Conservation (phyloP, 92 coral and sea anemone species). For the Phenganax marumi region DNA sequence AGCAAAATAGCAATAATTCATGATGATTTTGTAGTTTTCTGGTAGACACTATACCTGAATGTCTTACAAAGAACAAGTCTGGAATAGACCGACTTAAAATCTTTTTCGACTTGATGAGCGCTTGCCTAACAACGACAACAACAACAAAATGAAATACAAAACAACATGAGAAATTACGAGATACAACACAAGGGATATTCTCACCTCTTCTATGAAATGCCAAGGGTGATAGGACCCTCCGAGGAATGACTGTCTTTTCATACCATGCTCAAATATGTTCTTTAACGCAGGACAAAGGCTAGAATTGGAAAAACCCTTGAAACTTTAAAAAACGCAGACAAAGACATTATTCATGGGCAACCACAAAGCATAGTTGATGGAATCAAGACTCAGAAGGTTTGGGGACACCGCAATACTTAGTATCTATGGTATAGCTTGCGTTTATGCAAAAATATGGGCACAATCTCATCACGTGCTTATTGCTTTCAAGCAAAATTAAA, state of each 20-base stretch:
- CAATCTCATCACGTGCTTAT: too few species aligned
- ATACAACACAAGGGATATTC: neutral
- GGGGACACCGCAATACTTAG: too few species aligned
- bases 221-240: slow-evolving; percentile 99
- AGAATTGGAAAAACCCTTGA: too few species aligned
- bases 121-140: slow-evolving; percentile 66
- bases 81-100: slow-evolving; percentile 98
- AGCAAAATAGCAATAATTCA: too few species aligned
- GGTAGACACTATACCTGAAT: slow-evolving; percentile 63
- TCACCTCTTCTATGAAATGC: slow-evolving; percentile 95
- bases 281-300: slow-evolving; percentile 94
- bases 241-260: slow-evolving; percentile 91
- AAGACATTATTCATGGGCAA: neutral
- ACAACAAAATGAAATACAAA: neutral
- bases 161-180: neutral
- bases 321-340: neutral
- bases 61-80: slow-evolving; percentile 94
- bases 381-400: neutral
- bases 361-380: neutral
- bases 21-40: neutral
- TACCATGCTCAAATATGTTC: slow-evolving; percentile 90
- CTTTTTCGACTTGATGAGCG: slow-evolving; percentile 89
- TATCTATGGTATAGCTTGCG: too few species aligned
- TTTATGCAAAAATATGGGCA: too few species aligned
- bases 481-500: too few species aligned